Evolutionary conservation across 2,797 vertebrate species (phyloP), one percentile per base, ranked within the genome.

Genomic region (Silurus lanzhouensis): DNA sequence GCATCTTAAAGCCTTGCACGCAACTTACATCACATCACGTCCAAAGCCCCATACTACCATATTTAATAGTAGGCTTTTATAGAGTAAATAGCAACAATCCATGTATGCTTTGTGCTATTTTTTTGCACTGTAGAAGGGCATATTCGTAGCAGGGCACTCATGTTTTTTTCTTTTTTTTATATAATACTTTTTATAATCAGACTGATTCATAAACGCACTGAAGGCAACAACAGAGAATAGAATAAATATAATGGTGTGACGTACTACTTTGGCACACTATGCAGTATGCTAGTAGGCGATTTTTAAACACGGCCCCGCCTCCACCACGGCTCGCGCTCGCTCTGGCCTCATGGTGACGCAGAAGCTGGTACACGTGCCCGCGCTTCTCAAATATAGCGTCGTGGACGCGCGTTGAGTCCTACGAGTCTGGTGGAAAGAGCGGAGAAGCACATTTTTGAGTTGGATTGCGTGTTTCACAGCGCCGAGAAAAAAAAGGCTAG

Each of bases 301-400:
- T 76, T 84, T 84, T 77, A 25, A 84, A 77, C 0, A 25, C 13
- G 12, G n/a, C 72, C 72, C 48, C 72, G 72, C 72, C 71, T 27
- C 72, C 66, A 19, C 15, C 6, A 20, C 27, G 10, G 17, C 75
- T 63, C 31, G 15, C 31, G 58, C 57, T 20, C 31, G 58, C 22
- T 25, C 70, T 8, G n/a, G 58, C 6, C n/a, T 25, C 3, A 3
- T 9, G n/a, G n/a, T 81, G 79, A 81, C 75, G 61, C 64, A 68
- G 72, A 13, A 57, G 81, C 81, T 75, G 64, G 55, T 27, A n/a
- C 83, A 20, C 85, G 89, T 71, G 74, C 82, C 67, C 74, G 44
- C 52, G 55, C 57, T 63, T 79, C 77, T 86, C 57, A 90, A 87
- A 89, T 83, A 83, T 60, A 38, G 76, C 84, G 27, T 27, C 83